Evolutionary conservation across 1,140 invertebrate species (phyloP).

Genomic region (Panulirus ornatus): DNA sequence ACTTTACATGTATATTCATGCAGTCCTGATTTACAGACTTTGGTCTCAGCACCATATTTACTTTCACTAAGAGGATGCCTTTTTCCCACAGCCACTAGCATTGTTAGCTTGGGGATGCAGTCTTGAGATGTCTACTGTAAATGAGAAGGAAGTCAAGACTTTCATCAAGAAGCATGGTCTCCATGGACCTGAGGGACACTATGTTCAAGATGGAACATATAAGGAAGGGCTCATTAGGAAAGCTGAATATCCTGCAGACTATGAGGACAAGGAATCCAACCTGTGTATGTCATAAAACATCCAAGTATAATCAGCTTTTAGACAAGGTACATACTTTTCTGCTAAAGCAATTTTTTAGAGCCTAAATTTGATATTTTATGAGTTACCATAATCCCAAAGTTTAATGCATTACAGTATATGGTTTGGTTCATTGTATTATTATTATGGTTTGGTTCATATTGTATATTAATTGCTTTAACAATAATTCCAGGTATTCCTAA

Average conservation of each 20-base stretch:
- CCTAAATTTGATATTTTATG: too few species aligned
- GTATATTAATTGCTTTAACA: too few species aligned
- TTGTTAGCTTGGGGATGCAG: slow-evolving; percentile 88
- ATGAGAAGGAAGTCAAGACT: slow-evolving; percentile 80
- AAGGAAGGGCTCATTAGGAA: slow-evolving; percentile 80
- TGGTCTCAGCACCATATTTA: slow-evolving; percentile 15
- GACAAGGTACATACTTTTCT: too few species aligned
- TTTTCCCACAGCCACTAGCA: slow-evolving; percentile 84
- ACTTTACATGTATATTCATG: not conserved
- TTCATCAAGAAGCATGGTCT: slow-evolving; percentile 86
- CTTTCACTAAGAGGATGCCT: too few species aligned
- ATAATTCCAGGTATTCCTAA: too few species aligned
- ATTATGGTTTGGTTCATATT: too few species aligned
- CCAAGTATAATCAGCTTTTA: too few species aligned
- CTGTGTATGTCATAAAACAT: slow-evolving; percentile 57
- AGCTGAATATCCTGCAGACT: slow-evolving; percentile 78
- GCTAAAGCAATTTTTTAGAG: not conserved
- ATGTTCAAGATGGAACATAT: slow-evolving; percentile 83
- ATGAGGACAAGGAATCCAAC: slow-evolving; percentile 73
- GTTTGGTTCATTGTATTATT: too few species aligned
- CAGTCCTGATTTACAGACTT: too few species aligned
- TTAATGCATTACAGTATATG: too few species aligned
- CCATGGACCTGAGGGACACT: slow-evolving; percentile 83
- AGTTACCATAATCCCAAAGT: too few species aligned
- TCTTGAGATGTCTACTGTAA: slow-evolving; percentile 85